These are phyloP conservation scores for Anomalospiza imberbis DNA, from an alignment of 2,797 vertebrate genomes.

Conservation along the genomic window DNA sequence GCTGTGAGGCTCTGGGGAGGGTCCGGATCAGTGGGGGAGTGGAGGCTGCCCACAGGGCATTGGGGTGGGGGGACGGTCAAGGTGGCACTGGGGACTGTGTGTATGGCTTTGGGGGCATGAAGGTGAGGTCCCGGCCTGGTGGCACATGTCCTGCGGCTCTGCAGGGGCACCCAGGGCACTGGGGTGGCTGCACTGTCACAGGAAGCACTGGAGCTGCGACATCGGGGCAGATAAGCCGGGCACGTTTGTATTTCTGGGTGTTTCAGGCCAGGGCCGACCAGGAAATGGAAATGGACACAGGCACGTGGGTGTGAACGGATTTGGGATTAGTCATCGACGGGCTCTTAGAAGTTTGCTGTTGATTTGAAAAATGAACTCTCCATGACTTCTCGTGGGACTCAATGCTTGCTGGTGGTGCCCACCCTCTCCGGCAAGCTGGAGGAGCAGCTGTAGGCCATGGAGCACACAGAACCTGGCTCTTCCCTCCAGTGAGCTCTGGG, in stretches of 20 bases:
- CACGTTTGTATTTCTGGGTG: neutral
- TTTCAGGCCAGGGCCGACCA: neutral
- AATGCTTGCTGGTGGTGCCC: neutral
- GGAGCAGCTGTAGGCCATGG: neutral
- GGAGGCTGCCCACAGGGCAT: neutral
- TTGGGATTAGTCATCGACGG: neutral
- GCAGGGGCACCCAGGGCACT: neutral
- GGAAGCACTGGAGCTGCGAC: neutral
- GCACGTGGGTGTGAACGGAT: neutral
- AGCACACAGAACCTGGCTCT: neutral
- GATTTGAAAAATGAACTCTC: neutral
- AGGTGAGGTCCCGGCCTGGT: too few species aligned
- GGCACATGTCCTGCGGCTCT: fast-evolving
- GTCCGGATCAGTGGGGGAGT: neutral
- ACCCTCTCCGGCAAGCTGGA: neutral
- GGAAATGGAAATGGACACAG: neutral
- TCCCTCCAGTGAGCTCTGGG: fast-evolving
- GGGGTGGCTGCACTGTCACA: neutral
- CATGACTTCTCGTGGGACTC: neutral
- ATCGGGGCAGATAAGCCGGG: neutral
- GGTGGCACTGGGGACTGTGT: neutral
- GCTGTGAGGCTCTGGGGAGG: neutral
- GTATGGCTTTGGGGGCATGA: fast-evolving
- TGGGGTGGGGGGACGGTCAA: fast-evolving
- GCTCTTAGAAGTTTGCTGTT: neutral